These are phyloP conservation scores for Corvus hawaiiensis DNA, from an alignment of 2,113 vertebrate genomes.

Conservation along the genomic window DNA sequence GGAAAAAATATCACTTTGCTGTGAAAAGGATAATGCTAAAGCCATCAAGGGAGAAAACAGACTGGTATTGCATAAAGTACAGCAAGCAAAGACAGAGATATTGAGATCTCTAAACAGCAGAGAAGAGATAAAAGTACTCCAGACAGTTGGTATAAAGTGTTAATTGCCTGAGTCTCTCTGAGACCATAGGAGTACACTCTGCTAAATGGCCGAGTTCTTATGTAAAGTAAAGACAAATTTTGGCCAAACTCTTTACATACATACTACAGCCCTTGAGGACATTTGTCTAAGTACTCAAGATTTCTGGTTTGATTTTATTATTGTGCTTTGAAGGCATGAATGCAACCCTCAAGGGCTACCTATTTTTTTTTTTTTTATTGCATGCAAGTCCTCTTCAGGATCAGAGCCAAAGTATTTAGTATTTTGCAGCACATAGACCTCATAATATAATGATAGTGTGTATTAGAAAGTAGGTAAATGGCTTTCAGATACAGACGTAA, in stretches of 20 bases:
- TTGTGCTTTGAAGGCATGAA: neutral
- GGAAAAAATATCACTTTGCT: neutral
- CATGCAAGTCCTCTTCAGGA: neutral
- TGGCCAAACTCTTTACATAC: neutral
- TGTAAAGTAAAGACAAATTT: neutral
- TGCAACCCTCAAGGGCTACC: neutral
- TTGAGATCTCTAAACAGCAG: neutral
- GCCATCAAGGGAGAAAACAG: neutral
- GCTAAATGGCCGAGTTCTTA: neutral
- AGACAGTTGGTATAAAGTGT: neutral
- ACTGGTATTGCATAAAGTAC: neutral
- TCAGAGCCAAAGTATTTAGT: neutral
- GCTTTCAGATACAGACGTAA: neutral
- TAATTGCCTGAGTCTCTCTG: neutral
- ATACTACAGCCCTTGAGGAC: neutral
- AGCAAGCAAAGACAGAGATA: neutral
- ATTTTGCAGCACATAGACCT: neutral
- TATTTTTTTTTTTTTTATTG: neutral
- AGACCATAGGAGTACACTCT: neutral
- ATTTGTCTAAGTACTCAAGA: neutral
- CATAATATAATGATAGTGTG: neutral
- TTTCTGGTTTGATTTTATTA: neutral
- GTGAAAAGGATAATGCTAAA: neutral
- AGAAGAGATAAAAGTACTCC: neutral
- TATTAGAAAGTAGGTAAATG: neutral